Percentiles rank a stretch among this genome's conserved stretches.
These are phyloP conservation scores for Redunca redunca DNA, from an alignment of 2,113 vertebrate species.

Conservation along the genomic window DNA sequence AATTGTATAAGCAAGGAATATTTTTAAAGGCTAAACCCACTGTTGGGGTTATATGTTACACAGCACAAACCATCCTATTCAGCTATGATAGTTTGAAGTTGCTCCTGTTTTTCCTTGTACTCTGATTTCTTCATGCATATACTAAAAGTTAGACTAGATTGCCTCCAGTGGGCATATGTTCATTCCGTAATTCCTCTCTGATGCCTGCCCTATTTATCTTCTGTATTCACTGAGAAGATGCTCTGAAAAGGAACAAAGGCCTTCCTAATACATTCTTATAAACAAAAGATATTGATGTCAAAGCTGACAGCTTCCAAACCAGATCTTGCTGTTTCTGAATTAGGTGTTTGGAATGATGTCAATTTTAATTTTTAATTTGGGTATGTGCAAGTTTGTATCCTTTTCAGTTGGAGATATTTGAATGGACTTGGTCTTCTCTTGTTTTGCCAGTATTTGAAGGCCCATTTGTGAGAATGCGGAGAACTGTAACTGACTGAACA, in stretches of 20 bases:
- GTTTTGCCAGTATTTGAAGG: conserved; percentile 30
- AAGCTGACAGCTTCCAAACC: conserved; percentile 39
- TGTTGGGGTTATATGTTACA: neutral
- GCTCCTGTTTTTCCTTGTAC: neutral
- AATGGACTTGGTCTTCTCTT: neutral
- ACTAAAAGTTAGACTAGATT: neutral
- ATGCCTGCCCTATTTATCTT: conserved; percentile 14
- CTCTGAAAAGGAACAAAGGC: conserved; percentile 24
- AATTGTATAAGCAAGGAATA: neutral
- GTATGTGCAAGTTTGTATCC: conserved; percentile 22
- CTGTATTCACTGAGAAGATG: neutral
- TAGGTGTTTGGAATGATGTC: conserved; percentile 35
- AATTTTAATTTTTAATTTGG: conserved; percentile 55
- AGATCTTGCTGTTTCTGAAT: conserved; percentile 57
- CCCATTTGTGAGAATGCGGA: neutral
- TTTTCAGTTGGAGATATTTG: conserved; percentile 22
- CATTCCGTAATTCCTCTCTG: neutral
- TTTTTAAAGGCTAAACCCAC: neutral
- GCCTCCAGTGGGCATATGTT: neutral
- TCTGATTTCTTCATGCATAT: neutral
- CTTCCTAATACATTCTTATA: conserved; percentile 28
- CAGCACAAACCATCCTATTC: neutral
- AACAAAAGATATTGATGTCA: conserved; percentile 58
- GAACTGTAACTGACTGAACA: neutral
- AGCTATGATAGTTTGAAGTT: neutral